Conservation (phyloP, 2,888 invertebrate species). For the Neoascia interrupta region DNA sequence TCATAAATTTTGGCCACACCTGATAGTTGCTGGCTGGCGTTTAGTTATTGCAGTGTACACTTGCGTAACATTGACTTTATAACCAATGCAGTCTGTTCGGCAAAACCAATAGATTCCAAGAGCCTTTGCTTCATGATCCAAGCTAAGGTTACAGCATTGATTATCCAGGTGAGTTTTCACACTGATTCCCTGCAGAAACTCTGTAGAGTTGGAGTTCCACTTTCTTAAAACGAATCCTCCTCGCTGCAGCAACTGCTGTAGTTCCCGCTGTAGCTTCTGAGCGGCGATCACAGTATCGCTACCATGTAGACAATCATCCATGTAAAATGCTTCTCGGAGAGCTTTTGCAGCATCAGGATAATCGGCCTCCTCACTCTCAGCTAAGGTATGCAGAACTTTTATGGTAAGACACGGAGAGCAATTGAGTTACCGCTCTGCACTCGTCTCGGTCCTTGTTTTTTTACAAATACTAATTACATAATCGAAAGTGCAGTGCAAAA, state of each 20-base stretch:
- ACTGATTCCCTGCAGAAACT: conserved; percentile 1
- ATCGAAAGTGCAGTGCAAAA: too few species aligned
- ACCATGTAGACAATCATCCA: neutral
- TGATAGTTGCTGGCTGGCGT: neutral
- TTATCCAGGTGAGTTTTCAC: neutral
- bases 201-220: conserved; percentile 37
- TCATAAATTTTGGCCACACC: conserved; percentile 36
- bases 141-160: neutral
- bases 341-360: conserved; percentile 39
- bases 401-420: too few species aligned
- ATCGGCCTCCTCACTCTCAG: conserved; percentile 11
- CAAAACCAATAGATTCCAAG: neutral
- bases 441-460: too few species aligned
- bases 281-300: neutral
- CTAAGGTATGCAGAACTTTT: conserved; percentile 41
- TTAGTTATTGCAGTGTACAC: neutral
- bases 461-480: too few species aligned
- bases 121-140: neutral
- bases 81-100: too few species aligned
- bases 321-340: neutral
- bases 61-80: conserved; percentile 10
- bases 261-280: neutral
- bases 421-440: too few species aligned
- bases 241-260: conserved; percentile 18
- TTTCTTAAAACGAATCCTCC: conserved; percentile 14